Conservation (phyloP, 2,113 vertebrate species). For the Paratilapia polleni region DNA sequence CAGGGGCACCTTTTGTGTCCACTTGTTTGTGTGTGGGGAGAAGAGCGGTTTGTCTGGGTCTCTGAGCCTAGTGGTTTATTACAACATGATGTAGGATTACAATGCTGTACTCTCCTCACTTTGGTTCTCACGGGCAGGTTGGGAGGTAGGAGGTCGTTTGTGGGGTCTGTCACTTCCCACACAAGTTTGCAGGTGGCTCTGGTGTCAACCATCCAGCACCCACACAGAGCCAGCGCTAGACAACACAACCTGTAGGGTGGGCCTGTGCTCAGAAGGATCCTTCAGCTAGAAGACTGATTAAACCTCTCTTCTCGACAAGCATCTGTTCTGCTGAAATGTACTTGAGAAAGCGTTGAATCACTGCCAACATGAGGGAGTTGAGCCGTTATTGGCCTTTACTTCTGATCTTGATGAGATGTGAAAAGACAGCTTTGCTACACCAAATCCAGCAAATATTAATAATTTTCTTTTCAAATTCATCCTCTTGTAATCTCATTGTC, state of each 20-base stretch:
- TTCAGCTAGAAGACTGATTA: conserved; percentile 2
- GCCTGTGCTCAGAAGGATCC: conserved; percentile 23
- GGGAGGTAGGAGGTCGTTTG: not conserved
- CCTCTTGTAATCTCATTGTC: conserved; percentile 31
- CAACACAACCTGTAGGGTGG: conserved; percentile 50
- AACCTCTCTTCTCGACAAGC: not conserved
- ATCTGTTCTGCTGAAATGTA: conserved; percentile 32
- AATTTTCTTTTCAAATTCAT: not conserved
- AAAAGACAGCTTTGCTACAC: conserved; percentile 4
- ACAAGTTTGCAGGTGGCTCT: conserved; percentile 35
- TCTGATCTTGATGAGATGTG: not conserved
- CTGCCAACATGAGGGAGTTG: not conserved
- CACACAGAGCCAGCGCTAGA: conserved; percentile 42
- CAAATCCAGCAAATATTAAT: conserved; percentile 10
- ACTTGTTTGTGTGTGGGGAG: not conserved
- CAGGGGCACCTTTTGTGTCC: conserved; percentile 2
- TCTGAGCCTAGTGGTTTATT: conserved; percentile 1
- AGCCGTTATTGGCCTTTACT: not conserved
- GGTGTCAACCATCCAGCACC: conserved; percentile 34
- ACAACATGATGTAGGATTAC: not conserved
- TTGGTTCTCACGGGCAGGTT: conserved; percentile 16
- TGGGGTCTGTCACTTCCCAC: conserved; percentile 8
- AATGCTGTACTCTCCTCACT: not conserved
- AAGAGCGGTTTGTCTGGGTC: not conserved
- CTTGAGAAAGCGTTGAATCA: not conserved